Percentiles rank a stretch among this genome's conserved stretches.
Evolutionary conservation across 2,888 invertebrate genomes (phyloP).

Genomic region (Uropetala carovei): DNA sequence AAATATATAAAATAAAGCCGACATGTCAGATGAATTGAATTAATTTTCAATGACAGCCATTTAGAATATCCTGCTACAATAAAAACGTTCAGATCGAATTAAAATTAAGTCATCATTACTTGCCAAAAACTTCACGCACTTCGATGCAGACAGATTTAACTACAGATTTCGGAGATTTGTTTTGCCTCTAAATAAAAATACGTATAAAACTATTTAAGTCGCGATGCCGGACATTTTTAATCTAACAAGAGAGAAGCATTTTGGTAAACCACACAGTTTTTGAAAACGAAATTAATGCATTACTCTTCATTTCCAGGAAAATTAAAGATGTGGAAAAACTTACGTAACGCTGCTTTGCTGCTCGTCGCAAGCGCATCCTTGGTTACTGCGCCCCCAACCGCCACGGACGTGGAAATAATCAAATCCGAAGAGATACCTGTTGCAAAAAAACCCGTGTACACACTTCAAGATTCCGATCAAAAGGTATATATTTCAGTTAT

Average conservation of each 20-base stretch:
- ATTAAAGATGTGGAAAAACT: background rate
- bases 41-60: too few species aligned
- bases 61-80: too few species aligned
- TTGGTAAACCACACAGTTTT: background rate
- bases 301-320: background rate
- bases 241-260: background rate
- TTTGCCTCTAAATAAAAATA: too few species aligned
- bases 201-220: background rate
- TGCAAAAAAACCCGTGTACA: background rate
- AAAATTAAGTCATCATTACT: too few species aligned
- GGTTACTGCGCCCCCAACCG: background rate
- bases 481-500: slow-evolving; percentile 15
- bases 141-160: too few species aligned
- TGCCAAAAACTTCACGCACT: too few species aligned
- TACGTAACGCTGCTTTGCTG: background rate
- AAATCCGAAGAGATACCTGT: slow-evolving; percentile 19
- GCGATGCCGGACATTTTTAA: background rate
- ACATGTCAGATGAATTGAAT: too few species aligned
- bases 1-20: too few species aligned
- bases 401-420: slow-evolving; percentile 19
- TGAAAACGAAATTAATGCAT: background rate
- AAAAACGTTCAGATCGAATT: too few species aligned
- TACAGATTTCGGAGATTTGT: too few species aligned
- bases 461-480: background rate
- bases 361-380: background rate